A percentile compares a stretch with the other conserved stretches of the same genome.
phyloP scores from a whole-genome alignment of 1,140 invertebrate species.

The Ceratina calcarata region DNA sequence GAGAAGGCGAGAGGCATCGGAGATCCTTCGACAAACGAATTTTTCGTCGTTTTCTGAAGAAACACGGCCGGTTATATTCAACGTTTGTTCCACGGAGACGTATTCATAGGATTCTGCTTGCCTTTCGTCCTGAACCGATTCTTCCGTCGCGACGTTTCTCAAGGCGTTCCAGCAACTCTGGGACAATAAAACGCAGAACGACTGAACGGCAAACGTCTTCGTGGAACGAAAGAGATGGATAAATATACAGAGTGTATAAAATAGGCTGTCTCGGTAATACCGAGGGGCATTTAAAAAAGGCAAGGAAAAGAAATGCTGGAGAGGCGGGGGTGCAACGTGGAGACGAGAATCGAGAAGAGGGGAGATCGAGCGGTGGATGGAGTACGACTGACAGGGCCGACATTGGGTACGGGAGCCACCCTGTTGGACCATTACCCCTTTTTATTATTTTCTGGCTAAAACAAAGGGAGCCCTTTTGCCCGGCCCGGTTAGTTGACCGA shows the following conservation, averaged over 20 bases:
- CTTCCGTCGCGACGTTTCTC: constrained; percentile 5
- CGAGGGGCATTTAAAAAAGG: constrained; percentile 14
- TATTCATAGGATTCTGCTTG: constrained; percentile 21
- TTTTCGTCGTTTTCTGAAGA: neutral
- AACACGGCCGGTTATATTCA: neutral
- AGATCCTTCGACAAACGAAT: neutral
- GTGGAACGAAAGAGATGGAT: constrained; percentile 31
- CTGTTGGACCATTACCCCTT: constrained; percentile 48
- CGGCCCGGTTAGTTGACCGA: constrained; percentile 39
- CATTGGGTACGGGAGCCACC: constrained; percentile 31
- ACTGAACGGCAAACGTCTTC: constrained; percentile 37
- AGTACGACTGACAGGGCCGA: constrained; percentile 34
- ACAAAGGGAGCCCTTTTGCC: constrained; percentile 47
- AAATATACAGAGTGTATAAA: constrained; percentile 45
- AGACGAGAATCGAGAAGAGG: neutral
- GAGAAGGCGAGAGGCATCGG: neutral
- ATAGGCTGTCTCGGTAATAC: constrained; percentile 35
- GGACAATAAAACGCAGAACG: constrained; percentile 44
- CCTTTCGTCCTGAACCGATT: neutral
- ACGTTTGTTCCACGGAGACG: constrained; percentile 28
- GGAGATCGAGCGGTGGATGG: constrained; percentile 31
- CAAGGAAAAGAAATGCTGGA: neutral
- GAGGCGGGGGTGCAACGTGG: neutral
- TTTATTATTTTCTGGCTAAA: constrained; percentile 60
- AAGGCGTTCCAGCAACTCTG: constrained; percentile 13